A percentile compares a stretch with the other conserved stretches of the same genome.
These are phyloP conservation scores for Orientallactaga bullata DNA, from an alignment of 2,113 vertebrate species.

Conservation along the genomic window DNA sequence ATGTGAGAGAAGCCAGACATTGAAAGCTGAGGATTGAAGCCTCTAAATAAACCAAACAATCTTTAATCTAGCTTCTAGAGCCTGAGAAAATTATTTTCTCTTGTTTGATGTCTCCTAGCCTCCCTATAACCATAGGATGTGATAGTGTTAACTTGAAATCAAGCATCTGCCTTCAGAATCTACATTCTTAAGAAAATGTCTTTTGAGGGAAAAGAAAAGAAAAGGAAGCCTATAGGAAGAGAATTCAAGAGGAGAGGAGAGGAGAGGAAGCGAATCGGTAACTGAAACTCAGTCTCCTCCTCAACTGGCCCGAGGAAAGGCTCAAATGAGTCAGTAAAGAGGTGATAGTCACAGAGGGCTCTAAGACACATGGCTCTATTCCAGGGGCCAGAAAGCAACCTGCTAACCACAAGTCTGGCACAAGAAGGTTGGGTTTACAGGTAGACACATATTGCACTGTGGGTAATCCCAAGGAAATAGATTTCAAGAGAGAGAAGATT, in stretches of 20 bases:
- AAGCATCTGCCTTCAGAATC: neutral
- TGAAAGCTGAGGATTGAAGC: neutral
- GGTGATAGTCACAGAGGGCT: neutral
- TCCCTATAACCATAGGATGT: neutral
- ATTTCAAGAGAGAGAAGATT: constrained; percentile 2
- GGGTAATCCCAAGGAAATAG: neutral
- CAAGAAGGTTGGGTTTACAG: neutral
- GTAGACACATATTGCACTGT: neutral
- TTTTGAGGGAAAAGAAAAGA: neutral
- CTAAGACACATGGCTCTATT: neutral
- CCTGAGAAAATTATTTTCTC: neutral
- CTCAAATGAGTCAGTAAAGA: neutral
- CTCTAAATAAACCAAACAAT: neutral
- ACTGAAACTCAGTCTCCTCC: neutral
- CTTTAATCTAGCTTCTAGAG: neutral
- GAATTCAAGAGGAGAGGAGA: constrained; percentile 23
- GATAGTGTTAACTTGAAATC: neutral
- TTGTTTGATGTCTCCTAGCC: neutral
- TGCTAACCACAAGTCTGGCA: neutral
- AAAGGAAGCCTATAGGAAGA: neutral
- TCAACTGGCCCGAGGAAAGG: neutral
- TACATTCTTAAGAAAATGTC: constrained; percentile 13
- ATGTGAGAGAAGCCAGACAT: neutral
- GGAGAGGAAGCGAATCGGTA: neutral
- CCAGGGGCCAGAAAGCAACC: neutral